Base-by-base conservation (phyloP, 1,140 invertebrate genomes). In the Nebria ingens region DNA sequence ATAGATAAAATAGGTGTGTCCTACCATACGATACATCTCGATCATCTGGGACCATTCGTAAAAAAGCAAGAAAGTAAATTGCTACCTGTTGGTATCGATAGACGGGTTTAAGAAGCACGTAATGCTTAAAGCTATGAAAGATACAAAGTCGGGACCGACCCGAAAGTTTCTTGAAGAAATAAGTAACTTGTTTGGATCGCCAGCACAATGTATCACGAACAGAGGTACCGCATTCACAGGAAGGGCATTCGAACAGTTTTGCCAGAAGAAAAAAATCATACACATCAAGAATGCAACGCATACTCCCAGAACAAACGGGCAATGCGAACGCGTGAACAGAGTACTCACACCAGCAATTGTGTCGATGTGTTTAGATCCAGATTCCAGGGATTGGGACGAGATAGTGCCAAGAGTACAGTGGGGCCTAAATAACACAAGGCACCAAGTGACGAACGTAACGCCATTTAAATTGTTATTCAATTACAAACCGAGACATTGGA, bases 21-120 rank as follows among this genome's bases (percentile, higher is more conserved):
- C 13, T 63, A 68, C 53, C 62, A 67, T 51, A 68, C 67, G 1
- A 1, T 68, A 58, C 65, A 12, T 56, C 62, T 64, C 9, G 68
- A 69, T 51, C 61, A 64, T 54, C 42, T 67, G 17, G 62, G 64
- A 12, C 63, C 61, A 2, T 69, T 62, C 56, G 52, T 63, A 19
- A 65, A 59, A 20, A 64, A 58, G 23, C 62, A n/a, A 21, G 12
- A 34, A 58, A 20, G 60, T 56, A 15, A 66, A 68, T 50, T 58
- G 57, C 40, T 59, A 64, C 51, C 56, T 68, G 9, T 19, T 69
- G 2, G 61, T 63, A 11, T 53, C 65, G 1, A 56, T 65, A 0
- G 63, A 67, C 34, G 53, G 56, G 0, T 68, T 68, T 21, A 65
- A 60, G 1, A 53, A 64, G 21, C 22, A 45, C 19, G 19, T 60